Evolutionary conservation across 2,797 vertebrate genomes (phyloP).

Genomic region (Pelochelys cantorii): DNA sequence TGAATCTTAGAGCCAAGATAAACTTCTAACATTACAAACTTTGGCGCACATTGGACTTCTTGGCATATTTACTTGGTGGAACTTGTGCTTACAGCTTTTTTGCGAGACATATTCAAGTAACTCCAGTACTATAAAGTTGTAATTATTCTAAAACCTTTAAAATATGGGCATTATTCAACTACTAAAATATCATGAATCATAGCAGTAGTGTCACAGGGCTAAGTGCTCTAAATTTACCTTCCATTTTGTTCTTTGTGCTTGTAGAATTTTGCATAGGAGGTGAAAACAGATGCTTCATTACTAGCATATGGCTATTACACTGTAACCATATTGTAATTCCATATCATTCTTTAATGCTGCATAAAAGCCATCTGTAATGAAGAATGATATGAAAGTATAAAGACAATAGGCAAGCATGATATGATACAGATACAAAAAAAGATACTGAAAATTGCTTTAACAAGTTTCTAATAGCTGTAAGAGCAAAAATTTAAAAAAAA

Average conservation of each 20-base stretch:
- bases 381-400: not conserved
- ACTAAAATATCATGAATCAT: not conserved
- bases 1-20: not conserved
- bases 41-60: not conserved
- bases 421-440: not conserved
- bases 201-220: not conserved
- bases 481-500: not conserved
- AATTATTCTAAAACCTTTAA: not conserved
- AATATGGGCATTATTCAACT: not conserved
- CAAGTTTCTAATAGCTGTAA: not conserved
- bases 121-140: not conserved
- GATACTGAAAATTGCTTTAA: not conserved
- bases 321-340: not conserved
- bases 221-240: not conserved
- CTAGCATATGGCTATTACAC: not conserved
- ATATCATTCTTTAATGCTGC: not conserved
- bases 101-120: not conserved
- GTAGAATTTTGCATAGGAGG: not conserved
- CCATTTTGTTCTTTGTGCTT: not conserved
- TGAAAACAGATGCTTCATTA: not conserved
- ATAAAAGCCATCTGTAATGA: constrained; percentile 18
- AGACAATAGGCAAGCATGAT: not conserved
- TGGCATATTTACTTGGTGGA: not conserved
- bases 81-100: not conserved
- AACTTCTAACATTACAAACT: not conserved